Percentiles rank a stretch among this genome's conserved stretches.
These are phyloP conservation scores for Protosalanx chinensis DNA, from an alignment of 2,797 vertebrate species.

Conservation along the genomic window DNA sequence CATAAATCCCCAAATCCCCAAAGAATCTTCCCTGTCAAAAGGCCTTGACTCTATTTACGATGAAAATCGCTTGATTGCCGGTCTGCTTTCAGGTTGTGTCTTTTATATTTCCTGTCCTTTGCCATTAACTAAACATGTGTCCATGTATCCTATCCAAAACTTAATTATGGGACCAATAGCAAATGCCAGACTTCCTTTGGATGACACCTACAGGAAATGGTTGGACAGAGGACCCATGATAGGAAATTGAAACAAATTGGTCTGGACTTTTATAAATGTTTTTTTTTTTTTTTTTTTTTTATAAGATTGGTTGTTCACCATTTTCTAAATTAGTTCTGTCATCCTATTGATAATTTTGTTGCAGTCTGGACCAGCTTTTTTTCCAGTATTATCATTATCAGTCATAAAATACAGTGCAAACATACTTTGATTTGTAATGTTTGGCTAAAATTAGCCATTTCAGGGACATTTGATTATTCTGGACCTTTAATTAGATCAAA, in stretches of 20 bases:
- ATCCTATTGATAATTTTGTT: slow-evolving; percentile 47
- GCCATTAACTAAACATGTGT: slow-evolving; percentile 46
- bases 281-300: slow-evolving; percentile 31
- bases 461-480: slow-evolving; percentile 29
- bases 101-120: slow-evolving; percentile 60
- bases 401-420: too few species aligned
- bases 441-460: too few species aligned
- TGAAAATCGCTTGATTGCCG: slow-evolving; percentile 17
- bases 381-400: too few species aligned
- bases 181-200: slow-evolving; percentile 69
- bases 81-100: slow-evolving; percentile 44
- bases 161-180: slow-evolving; percentile 64
- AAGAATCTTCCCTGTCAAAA: not conserved
- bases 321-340: slow-evolving; percentile 37
- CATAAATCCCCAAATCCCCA: not conserved
- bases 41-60: slow-evolving; percentile 19
- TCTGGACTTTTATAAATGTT: slow-evolving; percentile 44
- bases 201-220: slow-evolving; percentile 70
- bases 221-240: slow-evolving; percentile 55
- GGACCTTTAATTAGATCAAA: slow-evolving; percentile 20
- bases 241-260: slow-evolving; percentile 49
- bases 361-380: slow-evolving; percentile 27
- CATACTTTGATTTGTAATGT: too few species aligned
- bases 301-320: slow-evolving; percentile 31
- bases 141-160: slow-evolving; percentile 35